phyloP scores from a whole-genome alignment of 2,797 vertebrate species.

The Diplodus puntazzo region DNA sequence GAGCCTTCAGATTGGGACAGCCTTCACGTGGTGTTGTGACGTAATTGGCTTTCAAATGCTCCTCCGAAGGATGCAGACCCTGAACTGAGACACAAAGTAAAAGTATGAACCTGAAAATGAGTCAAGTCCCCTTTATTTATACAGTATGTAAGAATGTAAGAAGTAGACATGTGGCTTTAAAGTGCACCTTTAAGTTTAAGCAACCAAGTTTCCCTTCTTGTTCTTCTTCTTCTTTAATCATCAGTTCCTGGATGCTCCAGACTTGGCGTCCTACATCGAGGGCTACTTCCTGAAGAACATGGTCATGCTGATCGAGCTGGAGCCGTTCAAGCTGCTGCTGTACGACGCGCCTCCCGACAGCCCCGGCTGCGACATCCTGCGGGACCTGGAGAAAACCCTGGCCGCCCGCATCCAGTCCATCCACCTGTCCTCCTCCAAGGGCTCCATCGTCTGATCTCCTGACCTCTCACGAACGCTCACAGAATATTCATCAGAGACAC shows the following conservation, averaged over 20 bases:
- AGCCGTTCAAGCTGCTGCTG: constrained; percentile 96
- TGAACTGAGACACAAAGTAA: too few species aligned
- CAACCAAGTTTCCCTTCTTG: too few species aligned
- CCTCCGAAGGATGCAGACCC: too few species aligned
- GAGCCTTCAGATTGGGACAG: too few species aligned
- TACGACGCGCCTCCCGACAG: constrained; percentile 92
- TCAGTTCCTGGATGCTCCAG: constrained; percentile 94
- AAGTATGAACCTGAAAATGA: too few species aligned
- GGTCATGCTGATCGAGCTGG: constrained; percentile 96
- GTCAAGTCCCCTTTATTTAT: too few species aligned
- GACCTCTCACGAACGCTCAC: not conserved
- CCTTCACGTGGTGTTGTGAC: too few species aligned
- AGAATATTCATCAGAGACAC: not conserved
- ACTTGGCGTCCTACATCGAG: constrained; percentile 94
- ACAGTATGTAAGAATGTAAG: too few species aligned
- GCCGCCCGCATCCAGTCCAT: constrained; percentile 96
- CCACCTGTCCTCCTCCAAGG: constrained; percentile 98
- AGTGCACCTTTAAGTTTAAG: not conserved
- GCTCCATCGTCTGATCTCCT: constrained; percentile 89
- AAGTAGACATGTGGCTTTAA: too few species aligned
- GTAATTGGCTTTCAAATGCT: too few species aligned
- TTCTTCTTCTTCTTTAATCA: constrained; percentile 1
- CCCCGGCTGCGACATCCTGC: constrained; percentile 90
- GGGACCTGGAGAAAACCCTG: constrained; percentile 95
- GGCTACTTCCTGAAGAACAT: constrained; percentile 99